Conservation (phyloP, 2,797 vertebrate species). For the Ceryle rudis region DNA sequence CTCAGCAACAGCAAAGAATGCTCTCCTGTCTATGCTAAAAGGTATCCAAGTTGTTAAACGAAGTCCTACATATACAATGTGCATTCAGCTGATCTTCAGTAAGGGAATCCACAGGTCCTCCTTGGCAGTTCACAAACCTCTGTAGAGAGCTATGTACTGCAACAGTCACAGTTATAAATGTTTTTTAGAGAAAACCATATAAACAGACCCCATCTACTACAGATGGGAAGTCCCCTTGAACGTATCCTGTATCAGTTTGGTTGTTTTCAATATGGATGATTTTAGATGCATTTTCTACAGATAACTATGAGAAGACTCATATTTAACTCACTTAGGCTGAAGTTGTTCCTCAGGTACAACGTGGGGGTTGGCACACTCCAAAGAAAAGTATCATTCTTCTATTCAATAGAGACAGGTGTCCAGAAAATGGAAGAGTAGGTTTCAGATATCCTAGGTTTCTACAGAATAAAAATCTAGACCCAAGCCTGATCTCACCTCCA, state of each 20-base stretch:
- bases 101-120: background rate
- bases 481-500: background rate
- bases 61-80: background rate
- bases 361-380: background rate
- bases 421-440: background rate
- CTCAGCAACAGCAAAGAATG: background rate
- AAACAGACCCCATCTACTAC: background rate
- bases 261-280: background rate
- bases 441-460: background rate
- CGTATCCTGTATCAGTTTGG: background rate
- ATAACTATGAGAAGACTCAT: background rate
- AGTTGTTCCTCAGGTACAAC: background rate
- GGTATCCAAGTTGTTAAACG: background rate
- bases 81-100: background rate
- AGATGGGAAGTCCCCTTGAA: background rate
- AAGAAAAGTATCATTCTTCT: background rate
- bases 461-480: background rate
- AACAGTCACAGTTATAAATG: background rate
- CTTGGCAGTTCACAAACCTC: background rate
- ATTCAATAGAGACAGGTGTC: background rate
- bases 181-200: background rate
- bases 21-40: background rate
- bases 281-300: background rate
- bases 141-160: background rate
- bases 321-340: background rate